These are phyloP conservation scores for Sesamia inferens DNA, from an alignment of 2,888 invertebrate genomes.

Conservation along the genomic window DNA sequence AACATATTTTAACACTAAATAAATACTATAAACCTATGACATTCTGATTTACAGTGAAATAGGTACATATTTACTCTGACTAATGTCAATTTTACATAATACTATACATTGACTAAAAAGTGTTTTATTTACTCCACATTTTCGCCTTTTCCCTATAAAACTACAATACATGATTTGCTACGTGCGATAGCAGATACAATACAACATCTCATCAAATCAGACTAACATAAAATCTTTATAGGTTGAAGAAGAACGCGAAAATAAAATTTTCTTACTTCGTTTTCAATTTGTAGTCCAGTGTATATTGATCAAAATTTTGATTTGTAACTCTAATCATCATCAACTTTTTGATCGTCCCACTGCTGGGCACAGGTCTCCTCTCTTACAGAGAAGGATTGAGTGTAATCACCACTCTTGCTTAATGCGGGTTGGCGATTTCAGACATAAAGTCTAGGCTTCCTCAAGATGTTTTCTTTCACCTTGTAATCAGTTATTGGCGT, in stretches of 20 bases:
- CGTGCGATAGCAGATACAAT: neutral
- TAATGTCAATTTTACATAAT: neutral
- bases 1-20: neutral
- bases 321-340: no score
- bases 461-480: no score
- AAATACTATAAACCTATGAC: neutral
- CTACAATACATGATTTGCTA: neutral
- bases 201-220: neutral
- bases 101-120: neutral
- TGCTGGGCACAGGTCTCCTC: no score
- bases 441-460: no score
- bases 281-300: no score
- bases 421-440: no score
- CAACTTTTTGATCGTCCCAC: no score
- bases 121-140: constrained; percentile 7
- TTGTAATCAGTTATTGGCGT: no score
- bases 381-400: no score
- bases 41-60: constrained; percentile 6
- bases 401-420: no score
- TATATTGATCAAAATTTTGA: no score
- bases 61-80: neutral
- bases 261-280: neutral
- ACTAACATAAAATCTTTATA: no score
- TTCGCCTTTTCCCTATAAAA: neutral
- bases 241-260: neutral